Conservation (phyloP, 2,113 vertebrate species). For the Nematolebias whitei region DNA sequence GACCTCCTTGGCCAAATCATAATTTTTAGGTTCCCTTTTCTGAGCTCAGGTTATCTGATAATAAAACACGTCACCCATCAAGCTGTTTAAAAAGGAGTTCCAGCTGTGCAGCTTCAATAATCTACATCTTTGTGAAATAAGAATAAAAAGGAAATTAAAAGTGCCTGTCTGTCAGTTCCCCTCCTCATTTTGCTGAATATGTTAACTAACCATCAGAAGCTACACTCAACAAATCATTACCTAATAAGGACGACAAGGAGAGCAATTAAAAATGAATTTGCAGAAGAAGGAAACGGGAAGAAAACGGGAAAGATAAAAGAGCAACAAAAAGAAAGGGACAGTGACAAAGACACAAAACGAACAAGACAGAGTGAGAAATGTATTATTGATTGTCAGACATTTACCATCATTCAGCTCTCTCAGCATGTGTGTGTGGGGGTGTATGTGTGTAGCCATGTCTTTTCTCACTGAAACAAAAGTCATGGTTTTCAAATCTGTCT, state of each 20-base stretch:
- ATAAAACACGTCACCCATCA: conserved; percentile 38
- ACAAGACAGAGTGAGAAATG: conserved; percentile 19
- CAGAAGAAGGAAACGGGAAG: conserved; percentile 5
- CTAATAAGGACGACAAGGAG: conserved; percentile 13
- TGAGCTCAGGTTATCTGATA: conserved; percentile 18
- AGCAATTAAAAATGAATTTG: conserved; percentile 21
- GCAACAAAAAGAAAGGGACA: neutral
- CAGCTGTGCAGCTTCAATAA: conserved; percentile 36
- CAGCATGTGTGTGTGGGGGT: conserved; percentile 9
- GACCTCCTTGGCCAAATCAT: conserved; percentile 14
- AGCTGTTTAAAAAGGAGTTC: conserved; percentile 32
- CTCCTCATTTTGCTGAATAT: conserved; percentile 21
- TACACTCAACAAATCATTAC: conserved; percentile 46
- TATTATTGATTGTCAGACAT: conserved; percentile 30
- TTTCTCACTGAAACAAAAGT: neutral
- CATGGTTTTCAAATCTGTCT: neutral
- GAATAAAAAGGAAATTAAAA: conserved; percentile 43
- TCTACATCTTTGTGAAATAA: conserved; percentile 37
- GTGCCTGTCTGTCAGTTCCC: conserved; percentile 5
- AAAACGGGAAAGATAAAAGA: neutral
- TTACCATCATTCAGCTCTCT: conserved; percentile 20
- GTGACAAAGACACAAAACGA: neutral
- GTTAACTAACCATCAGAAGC: conserved; percentile 20
- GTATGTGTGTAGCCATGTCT: neutral
- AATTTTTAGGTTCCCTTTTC: conserved; percentile 1